A percentile compares a stretch with the other conserved stretches of the same genome.
These are phyloP conservation scores for Kryptolebias marmoratus DNA, from an alignment of 2,113 vertebrate species.

Conservation along the genomic window DNA sequence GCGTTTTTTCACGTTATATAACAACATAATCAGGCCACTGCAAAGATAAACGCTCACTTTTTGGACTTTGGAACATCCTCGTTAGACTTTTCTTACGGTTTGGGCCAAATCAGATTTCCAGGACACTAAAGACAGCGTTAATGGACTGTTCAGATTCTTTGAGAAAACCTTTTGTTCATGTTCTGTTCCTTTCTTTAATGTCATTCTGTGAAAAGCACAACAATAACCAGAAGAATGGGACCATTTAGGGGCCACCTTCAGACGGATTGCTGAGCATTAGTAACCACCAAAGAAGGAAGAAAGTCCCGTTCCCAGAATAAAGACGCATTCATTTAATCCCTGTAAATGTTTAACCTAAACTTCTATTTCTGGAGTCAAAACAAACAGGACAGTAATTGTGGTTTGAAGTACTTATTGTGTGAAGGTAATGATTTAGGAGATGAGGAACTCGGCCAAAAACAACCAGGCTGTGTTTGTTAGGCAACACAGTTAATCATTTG, in stretches of 20 bases:
- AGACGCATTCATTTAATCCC: not conserved
- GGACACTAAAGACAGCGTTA: not conserved
- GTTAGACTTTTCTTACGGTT: not conserved
- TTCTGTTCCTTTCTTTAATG: not conserved
- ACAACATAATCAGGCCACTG: slow-evolving; percentile 11
- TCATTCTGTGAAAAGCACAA: fast-evolving
- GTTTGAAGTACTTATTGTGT: slow-evolving; percentile 8
- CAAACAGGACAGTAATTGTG: not conserved
- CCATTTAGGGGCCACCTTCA: not conserved
- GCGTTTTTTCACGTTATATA: slow-evolving; percentile 14
- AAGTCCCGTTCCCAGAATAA: fast-evolving
- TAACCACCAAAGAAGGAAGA: not conserved
- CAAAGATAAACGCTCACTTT: slow-evolving; percentile 31
- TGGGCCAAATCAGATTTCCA: not conserved
- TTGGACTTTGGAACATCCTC: not conserved
- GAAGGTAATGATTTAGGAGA: slow-evolving; percentile 8
- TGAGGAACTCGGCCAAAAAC: not conserved
- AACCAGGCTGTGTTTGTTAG: fast-evolving
- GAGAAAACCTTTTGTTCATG: not conserved
- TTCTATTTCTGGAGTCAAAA: slow-evolving; percentile 2
- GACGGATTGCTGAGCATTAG: not conserved
- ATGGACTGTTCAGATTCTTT: not conserved
- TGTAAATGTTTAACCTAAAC: not conserved
- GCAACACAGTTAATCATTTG: not conserved
- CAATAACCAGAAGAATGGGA: not conserved